A percentile compares a stretch with the other conserved stretches of the same genome.
Evolutionary conservation across 2,888 invertebrate genomes (phyloP).

Genomic region (Opisthograptis luteolata): DNA sequence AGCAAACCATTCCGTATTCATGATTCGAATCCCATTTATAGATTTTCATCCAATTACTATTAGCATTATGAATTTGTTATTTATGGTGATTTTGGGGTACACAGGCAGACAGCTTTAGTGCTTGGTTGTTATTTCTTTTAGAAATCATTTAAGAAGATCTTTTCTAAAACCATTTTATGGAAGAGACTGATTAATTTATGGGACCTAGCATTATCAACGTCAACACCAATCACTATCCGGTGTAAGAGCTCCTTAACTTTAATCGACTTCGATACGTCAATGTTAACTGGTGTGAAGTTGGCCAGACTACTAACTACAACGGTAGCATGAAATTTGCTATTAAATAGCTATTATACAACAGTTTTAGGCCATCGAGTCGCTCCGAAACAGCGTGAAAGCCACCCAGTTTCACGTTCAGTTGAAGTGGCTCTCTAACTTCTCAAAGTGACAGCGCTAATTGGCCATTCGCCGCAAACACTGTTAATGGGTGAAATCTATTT

Average conservation of each 20-base stretch:
- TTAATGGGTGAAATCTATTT: slow-evolving; percentile 6
- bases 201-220: too few species aligned
- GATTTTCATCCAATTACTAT: slow-evolving; percentile 12
- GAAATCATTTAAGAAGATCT: too few species aligned
- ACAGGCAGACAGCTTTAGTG: too few species aligned
- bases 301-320: neutral
- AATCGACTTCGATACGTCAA: too few species aligned
- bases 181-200: too few species aligned
- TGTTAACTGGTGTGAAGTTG: too few species aligned
- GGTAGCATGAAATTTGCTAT: neutral
- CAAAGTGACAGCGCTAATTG: slow-evolving; percentile 15
- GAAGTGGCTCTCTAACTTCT: slow-evolving; percentile 8
- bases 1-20: slow-evolving; percentile 36
- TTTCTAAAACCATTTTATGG: too few species aligned
- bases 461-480: slow-evolving; percentile 3
- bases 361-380: neutral
- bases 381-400: slow-evolving; percentile 14
- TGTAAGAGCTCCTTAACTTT: too few species aligned
- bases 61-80: neutral
- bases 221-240: too few species aligned
- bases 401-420: neutral
- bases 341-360: neutral
- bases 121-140: too few species aligned
- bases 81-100: too few species aligned
- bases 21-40: slow-evolving; percentile 22